These are phyloP conservation scores for Cosmia pyralina DNA, from an alignment of 2,888 invertebrate genomes.

Conservation along the genomic window DNA sequence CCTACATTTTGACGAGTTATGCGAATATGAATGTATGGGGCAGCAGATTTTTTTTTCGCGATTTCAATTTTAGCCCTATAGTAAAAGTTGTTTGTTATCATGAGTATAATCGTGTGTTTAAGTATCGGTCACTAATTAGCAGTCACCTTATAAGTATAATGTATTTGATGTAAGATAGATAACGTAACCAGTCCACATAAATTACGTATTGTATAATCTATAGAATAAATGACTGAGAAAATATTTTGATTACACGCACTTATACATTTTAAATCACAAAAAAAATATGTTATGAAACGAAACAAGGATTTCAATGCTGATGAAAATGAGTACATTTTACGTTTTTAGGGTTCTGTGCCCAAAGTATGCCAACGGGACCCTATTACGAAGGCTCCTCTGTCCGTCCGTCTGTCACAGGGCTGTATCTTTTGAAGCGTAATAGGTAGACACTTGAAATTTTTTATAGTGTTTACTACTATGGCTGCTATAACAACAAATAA, in stretches of 20 bases:
- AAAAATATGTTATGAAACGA: slow-evolving; percentile 40
- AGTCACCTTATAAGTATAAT: too few species aligned
- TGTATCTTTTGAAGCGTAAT: neutral
- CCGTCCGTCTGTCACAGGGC: neutral
- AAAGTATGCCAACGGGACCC: too few species aligned
- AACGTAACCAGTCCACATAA: slow-evolving; percentile 52
- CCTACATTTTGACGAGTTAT: too few species aligned
- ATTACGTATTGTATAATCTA: slow-evolving; percentile 41
- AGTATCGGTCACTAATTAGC: too few species aligned
- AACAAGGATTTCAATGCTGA: slow-evolving; percentile 40
- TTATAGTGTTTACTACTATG: neutral
- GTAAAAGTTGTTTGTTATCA: too few species aligned
- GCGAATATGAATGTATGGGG: too few species aligned
- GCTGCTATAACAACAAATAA: neutral
- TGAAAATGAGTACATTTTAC: slow-evolving; percentile 44
- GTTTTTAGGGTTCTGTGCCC: slow-evolving; percentile 15
- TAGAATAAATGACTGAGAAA: slow-evolving; percentile 51
- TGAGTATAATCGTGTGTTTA: too few species aligned
- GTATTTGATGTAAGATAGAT: slow-evolving; percentile 23
- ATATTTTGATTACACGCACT: slow-evolving; percentile 28
- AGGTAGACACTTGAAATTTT: neutral
- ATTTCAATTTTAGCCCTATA: too few species aligned
- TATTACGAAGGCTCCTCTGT: neutral
- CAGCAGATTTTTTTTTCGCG: too few species aligned
- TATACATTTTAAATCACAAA: slow-evolving; percentile 35